Conservation (phyloP, 2,888 invertebrate species). For the Nymphalis urticae region DNA sequence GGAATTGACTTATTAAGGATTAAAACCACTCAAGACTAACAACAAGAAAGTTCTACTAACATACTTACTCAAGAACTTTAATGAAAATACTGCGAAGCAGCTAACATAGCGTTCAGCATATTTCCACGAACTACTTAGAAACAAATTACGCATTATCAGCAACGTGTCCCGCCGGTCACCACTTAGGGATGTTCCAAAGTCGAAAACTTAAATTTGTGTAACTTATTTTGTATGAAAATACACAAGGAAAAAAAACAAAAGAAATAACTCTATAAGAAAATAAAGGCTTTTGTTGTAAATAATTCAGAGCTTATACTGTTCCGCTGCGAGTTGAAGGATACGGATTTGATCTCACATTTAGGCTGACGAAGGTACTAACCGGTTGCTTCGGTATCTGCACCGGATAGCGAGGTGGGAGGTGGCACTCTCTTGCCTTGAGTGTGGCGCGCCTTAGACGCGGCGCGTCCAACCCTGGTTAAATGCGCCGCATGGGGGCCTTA, state of each 20-base stretch:
- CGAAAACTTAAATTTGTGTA: not conserved
- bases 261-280: too few species aligned
- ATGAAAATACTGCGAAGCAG: constrained; percentile 13
- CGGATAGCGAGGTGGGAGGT: too few species aligned
- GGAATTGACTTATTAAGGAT: constrained; percentile 12
- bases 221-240: not conserved
- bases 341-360: too few species aligned
- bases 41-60: constrained; percentile 10
- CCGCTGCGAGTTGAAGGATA: too few species aligned
- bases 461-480: too few species aligned
- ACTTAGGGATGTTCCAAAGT: not conserved
- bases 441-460: too few species aligned
- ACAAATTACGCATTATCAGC: constrained; percentile 7
- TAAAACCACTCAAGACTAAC: constrained; percentile 17
- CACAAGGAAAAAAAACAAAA: not conserved
- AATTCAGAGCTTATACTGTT: too few species aligned
- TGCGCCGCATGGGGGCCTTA: too few species aligned
- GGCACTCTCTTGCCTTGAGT: too few species aligned
- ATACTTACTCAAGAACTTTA: constrained; percentile 10
- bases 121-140: constrained; percentile 2
- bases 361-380: too few species aligned
- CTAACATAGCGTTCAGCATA: constrained; percentile 10
- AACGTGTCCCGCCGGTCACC: not conserved
- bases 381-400: too few species aligned
- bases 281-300: too few species aligned